phyloP scores from a whole-genome alignment of 1,140 invertebrate species.

The Globodera rostochiensis region DNA sequence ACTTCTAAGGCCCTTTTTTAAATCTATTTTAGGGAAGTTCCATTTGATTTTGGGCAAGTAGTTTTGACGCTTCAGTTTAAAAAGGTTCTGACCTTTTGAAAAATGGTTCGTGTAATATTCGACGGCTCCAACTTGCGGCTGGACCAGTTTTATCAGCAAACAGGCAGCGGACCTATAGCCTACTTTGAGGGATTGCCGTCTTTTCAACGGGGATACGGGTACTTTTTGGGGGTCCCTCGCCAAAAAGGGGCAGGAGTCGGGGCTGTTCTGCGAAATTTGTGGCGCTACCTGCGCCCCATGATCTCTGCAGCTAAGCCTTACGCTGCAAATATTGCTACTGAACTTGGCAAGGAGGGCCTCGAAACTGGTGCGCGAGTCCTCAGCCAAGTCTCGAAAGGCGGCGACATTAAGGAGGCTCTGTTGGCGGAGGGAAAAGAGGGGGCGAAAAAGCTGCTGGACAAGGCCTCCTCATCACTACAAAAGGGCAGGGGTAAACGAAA shows the following conservation, averaged over 20 bases:
- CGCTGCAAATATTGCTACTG: background rate
- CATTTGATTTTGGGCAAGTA: background rate
- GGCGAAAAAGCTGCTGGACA: background rate
- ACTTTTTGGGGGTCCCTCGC: background rate
- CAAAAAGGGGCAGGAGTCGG: slow-evolving; percentile 14
- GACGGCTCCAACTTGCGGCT: slow-evolving; percentile 9
- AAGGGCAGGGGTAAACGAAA: background rate
- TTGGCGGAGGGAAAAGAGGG: slow-evolving; percentile 8
- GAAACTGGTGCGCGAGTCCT: background rate
- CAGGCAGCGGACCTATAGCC: background rate
- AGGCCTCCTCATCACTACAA: background rate
- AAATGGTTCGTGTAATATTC: slow-evolving; percentile 34
- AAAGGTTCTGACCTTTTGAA: background rate
- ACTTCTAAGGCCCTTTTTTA: no score
- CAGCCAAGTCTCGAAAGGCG: background rate
- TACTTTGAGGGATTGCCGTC: background rate
- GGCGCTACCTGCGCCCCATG: slow-evolving; percentile 14
- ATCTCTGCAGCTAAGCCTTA: background rate
- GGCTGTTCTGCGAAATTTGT: slow-evolving; percentile 7
- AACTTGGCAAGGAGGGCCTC: background rate
- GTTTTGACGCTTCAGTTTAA: background rate
- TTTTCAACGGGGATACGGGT: slow-evolving; percentile 21
- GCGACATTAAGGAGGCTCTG: background rate
- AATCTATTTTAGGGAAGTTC: background rate
- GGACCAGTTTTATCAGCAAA: slow-evolving; percentile 17